These are phyloP conservation scores for Drosophila dives DNA, from an alignment of 2,888 invertebrate genomes.

Conservation along the genomic window DNA sequence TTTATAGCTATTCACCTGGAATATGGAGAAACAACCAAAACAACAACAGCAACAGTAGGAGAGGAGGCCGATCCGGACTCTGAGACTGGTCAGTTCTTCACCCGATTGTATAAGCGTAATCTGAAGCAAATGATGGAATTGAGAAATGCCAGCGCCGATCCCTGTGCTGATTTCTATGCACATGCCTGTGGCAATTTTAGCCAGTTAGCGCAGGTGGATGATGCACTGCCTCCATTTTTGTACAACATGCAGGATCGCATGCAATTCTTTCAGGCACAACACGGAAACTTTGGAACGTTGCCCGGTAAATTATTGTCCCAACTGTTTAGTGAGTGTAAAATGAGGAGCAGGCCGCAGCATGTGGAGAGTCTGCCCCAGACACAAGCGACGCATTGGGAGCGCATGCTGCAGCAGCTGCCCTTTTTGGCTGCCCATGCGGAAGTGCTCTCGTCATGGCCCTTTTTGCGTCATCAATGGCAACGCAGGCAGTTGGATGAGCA, in stretches of 20 bases:
- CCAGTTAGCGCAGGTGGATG: constrained; percentile 12
- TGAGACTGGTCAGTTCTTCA: constrained; percentile 55
- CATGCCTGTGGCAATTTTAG: constrained; percentile 80
- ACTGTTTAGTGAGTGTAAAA: constrained; percentile 73
- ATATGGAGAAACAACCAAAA: background rate
- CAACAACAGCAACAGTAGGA: constrained; percentile 1
- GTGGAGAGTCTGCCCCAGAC: constrained; percentile 1
- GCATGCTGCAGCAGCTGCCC: constrained; percentile 67
- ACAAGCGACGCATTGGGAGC: constrained; percentile 47
- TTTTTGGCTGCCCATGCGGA: constrained; percentile 59
- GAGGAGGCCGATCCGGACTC: constrained; percentile 10
- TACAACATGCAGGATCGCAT: constrained; percentile 81
- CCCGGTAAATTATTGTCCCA: constrained; percentile 70
- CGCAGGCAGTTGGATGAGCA: constrained; percentile 45
- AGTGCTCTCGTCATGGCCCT: constrained; percentile 73
- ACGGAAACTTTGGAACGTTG: constrained; percentile 64
- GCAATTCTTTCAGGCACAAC: constrained; percentile 72
- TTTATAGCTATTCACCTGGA: constrained; percentile 15
- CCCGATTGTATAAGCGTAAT: constrained; percentile 74
- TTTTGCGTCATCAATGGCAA: constrained; percentile 78
- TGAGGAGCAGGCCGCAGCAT: constrained; percentile 24
- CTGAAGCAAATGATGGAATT: constrained; percentile 67
- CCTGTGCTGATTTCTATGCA: constrained; percentile 80
- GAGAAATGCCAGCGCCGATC: constrained; percentile 63
- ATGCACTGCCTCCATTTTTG: constrained; percentile 73